phyloP scores from a whole-genome alignment of 2,888 invertebrate genomes.

The Eristalis tenax region DNA sequence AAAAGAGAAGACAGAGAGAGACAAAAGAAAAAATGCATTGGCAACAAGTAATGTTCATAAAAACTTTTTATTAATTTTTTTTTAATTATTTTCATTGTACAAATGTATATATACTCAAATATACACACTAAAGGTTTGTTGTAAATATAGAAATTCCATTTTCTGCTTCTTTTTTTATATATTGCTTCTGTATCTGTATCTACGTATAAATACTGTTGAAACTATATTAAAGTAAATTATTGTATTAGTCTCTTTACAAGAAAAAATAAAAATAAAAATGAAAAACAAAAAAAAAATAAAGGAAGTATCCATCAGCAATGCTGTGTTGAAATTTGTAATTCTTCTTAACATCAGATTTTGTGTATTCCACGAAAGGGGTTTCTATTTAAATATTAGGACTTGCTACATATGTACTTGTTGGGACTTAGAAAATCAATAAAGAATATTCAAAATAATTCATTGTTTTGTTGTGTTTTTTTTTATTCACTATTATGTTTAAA shows the following conservation, averaged over 20 bases:
- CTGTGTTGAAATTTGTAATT: neutral
- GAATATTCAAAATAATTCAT: conserved; percentile 31
- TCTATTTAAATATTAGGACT: neutral
- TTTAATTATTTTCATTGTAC: conserved; percentile 50
- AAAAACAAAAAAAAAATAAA: neutral
- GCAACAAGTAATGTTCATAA: neutral
- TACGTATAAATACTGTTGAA: conserved; percentile 55
- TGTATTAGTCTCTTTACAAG: conserved; percentile 43
- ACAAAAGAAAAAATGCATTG: neutral
- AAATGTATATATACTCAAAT: conserved; percentile 43
- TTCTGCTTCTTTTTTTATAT: neutral
- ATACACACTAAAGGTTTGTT: conserved; percentile 29
- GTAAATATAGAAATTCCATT: conserved; percentile 40
- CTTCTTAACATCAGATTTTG: neutral
- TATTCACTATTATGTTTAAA: conserved; percentile 13
- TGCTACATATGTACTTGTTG: conserved; percentile 24
- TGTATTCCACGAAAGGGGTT: conserved; percentile 1
- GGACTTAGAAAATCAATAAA: conserved; percentile 56
- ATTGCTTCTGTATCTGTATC: conserved; percentile 17
- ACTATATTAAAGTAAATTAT: conserved; percentile 47
- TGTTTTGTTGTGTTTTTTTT: neutral
- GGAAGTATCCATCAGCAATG: neutral
- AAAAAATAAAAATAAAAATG: neutral
- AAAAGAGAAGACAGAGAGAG: neutral
- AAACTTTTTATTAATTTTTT: conserved; percentile 35